Percentiles rank a stretch among this genome's conserved stretches.
Evolutionary conservation across 1,140 invertebrate genomes (phyloP).

Genomic region (Chionoecetes opilio): DNA sequence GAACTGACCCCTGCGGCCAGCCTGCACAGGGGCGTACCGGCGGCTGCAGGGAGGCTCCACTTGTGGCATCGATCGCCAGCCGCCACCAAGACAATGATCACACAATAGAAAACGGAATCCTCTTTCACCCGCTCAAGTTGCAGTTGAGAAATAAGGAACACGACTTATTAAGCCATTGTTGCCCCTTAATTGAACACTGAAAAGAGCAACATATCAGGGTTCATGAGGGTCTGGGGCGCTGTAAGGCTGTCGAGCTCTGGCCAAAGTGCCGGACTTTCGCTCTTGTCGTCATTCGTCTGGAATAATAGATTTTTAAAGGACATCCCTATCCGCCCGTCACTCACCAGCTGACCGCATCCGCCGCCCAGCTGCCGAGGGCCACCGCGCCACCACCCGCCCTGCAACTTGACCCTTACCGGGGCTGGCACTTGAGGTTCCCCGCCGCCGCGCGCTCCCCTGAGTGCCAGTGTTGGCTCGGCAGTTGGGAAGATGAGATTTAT

Average conservation of each 20-base stretch:
- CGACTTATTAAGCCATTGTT: slow-evolving; percentile 79
- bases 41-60: slow-evolving; percentile 32
- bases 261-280: slow-evolving; percentile 46
- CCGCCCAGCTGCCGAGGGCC: slow-evolving; percentile 18
- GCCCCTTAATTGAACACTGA: slow-evolving; percentile 77
- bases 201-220: slow-evolving; percentile 79
- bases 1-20: slow-evolving; percentile 41
- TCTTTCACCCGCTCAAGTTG: slow-evolving; percentile 79
- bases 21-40: slow-evolving; percentile 52
- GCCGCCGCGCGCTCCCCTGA: neutral
- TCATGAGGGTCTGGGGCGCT: slow-evolving; percentile 67
- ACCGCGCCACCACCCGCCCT: neutral
- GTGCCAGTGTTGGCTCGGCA: slow-evolving; percentile 46
- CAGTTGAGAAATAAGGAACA: slow-evolving; percentile 76
- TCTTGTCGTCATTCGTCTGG: slow-evolving; percentile 53
- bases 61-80: slow-evolving; percentile 73
- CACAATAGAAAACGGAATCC: slow-evolving; percentile 79
- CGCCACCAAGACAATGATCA: slow-evolving; percentile 75
- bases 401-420: slow-evolving; percentile 57
- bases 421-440: slow-evolving; percentile 61
- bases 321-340: slow-evolving; percentile 72
- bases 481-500: slow-evolving; percentile 67
- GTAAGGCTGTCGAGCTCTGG: neutral
- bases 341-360: slow-evolving; percentile 24
- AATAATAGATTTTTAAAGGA: slow-evolving; percentile 68